Evolutionary conservation across 2,113 vertebrate species (phyloP).

Genomic region (Trematomus loennbergii): DNA sequence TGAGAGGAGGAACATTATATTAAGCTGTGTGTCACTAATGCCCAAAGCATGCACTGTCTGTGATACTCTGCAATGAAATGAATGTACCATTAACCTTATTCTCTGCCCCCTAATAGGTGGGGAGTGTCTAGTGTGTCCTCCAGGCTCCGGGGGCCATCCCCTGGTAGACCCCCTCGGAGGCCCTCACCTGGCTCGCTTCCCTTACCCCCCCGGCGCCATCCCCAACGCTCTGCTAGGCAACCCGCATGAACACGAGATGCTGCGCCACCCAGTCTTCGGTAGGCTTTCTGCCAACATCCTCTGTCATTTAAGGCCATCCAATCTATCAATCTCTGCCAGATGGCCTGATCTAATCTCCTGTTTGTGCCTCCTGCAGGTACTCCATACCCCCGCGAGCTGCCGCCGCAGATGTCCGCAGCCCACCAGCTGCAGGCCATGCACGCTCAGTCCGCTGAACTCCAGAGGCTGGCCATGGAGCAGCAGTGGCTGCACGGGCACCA

Average conservation of each 20-base stretch:
- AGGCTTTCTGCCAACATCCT: constrained; percentile 48
- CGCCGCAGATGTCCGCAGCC: constrained; percentile 96
- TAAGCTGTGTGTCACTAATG: constrained; percentile 30
- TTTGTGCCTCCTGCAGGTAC: constrained; percentile 82
- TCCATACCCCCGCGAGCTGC: constrained; percentile 94
- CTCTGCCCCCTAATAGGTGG: constrained; percentile 84
- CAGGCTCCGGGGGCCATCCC: constrained; percentile 94
- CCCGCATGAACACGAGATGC: constrained; percentile 99
- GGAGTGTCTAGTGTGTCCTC: constrained; percentile 87
- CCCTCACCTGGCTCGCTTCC: constrained; percentile 95
- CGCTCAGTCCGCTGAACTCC: constrained; percentile 96
- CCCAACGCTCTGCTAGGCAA: constrained; percentile 95
- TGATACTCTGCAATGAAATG: constrained; percentile 39
- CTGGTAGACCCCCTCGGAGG: constrained; percentile 92
- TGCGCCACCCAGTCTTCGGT: constrained; percentile 97
- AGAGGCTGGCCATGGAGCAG: constrained; percentile 98
- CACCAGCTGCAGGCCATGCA: constrained; percentile 99
- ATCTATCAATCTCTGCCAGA: neutral
- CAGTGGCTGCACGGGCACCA: constrained; percentile 98
- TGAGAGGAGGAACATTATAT: constrained; percentile 41
- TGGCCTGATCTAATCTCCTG: neutral
- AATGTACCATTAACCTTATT: constrained; percentile 75
- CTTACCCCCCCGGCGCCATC: constrained; percentile 95
- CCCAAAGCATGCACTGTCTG: constrained; percentile 51
- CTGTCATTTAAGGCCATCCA: neutral